Conservation (phyloP, 1,140 invertebrate genomes). For the Drosophila pruinosa region DNA sequence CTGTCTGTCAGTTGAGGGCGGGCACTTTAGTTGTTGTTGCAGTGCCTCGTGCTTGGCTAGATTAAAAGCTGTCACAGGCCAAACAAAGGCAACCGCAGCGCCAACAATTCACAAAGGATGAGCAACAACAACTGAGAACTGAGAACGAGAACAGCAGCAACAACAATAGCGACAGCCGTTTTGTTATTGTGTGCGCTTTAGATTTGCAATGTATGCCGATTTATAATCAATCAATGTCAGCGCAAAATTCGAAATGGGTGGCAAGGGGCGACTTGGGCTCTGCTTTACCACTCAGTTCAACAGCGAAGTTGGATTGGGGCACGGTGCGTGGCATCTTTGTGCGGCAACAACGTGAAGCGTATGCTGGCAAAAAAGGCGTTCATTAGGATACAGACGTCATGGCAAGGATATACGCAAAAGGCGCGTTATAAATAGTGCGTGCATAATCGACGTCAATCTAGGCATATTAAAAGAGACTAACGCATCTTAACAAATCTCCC, state of each 20-base stretch:
- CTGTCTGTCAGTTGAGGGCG: conserved; percentile 15
- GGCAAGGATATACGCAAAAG: conserved; percentile 55
- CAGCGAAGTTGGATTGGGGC: background rate
- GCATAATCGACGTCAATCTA: conserved; percentile 79
- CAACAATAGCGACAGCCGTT: conserved; percentile 36
- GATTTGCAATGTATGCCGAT: conserved; percentile 81
- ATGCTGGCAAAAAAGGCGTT: conserved; percentile 64
- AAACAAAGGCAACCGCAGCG: conserved; percentile 77
- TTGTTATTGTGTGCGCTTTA: conserved; percentile 75
- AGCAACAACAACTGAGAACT: conserved; percentile 40
- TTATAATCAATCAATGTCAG: conserved; percentile 81
- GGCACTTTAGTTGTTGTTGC: conserved; percentile 57
- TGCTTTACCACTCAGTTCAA: background rate
- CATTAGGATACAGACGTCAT: conserved; percentile 77
- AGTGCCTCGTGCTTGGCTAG: conserved; percentile 70
- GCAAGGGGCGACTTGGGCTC: background rate
- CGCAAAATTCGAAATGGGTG: conserved; percentile 71
- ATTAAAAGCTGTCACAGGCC: conserved; percentile 80
- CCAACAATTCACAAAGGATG: conserved; percentile 68
- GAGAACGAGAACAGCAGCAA: conserved; percentile 23
- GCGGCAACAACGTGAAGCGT: conserved; percentile 57
- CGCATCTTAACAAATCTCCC: conserved; percentile 45
- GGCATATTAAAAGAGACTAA: conserved; percentile 76
- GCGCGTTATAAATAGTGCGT: conserved; percentile 79
- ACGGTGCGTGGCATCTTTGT: background rate